A percentile compares a stretch with the other conserved stretches of the same genome.
These are phyloP conservation scores for Suillia variegata DNA, from an alignment of 2,888 invertebrate genomes.

Conservation along the genomic window DNA sequence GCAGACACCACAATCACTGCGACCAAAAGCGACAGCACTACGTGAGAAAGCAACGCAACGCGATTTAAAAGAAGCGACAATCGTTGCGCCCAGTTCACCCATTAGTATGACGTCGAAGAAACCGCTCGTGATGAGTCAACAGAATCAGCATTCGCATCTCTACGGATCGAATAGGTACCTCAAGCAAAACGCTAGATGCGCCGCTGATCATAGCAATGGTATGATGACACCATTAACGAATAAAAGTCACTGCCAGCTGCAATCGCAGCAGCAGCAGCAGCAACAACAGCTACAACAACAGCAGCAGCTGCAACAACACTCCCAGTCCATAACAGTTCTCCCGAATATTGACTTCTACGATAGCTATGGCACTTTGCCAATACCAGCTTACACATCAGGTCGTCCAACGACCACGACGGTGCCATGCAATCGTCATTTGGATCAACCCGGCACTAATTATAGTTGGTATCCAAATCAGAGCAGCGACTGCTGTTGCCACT, in stretches of 20 bases:
- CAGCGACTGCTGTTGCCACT: constrained; percentile 14
- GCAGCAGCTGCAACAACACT: no score
- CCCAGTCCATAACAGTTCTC: constrained; percentile 41
- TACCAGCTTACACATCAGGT: constrained; percentile 16
- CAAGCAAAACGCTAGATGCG: constrained; percentile 21
- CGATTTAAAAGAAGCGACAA: no score
- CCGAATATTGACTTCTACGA: constrained; percentile 45
- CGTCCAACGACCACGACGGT: constrained; percentile 15
- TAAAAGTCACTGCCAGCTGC: constrained; percentile 12
- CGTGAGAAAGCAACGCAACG: no score
- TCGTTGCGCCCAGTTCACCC: no score
- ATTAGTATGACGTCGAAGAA: background rate
- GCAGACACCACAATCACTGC: constrained; percentile 25
- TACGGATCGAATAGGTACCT: constrained; percentile 29
- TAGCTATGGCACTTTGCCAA: constrained; percentile 46
- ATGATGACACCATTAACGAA: background rate
- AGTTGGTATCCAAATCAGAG: background rate
- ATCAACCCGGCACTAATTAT: no score
- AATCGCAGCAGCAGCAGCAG: no score
- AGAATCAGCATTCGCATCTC: background rate
- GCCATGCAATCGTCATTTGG: constrained; percentile 36
- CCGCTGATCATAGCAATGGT: constrained; percentile 20
- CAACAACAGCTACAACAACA: no score
- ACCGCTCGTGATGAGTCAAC: no score
- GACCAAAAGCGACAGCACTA: constrained; percentile 28